A percentile compares a stretch with the other conserved stretches of the same genome.
Conservation (phyloP, 2,797 vertebrate genomes). For the Chanos chanos region DNA sequence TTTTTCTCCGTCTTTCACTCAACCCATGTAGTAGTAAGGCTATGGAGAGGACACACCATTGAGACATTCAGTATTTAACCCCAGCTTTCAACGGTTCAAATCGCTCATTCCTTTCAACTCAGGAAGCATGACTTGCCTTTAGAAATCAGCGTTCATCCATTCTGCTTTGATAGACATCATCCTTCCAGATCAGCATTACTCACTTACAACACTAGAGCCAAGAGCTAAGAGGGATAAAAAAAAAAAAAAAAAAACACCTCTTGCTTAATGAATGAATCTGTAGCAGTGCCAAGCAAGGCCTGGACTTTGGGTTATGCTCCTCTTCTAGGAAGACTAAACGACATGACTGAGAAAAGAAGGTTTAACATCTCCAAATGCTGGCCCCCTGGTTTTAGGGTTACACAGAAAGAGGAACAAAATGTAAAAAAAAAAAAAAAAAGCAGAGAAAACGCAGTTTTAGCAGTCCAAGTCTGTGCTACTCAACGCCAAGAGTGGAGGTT, state of each 20-base stretch:
- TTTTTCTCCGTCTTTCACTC: too few species aligned
- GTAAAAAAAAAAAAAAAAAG: conserved; percentile 7
- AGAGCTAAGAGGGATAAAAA: too few species aligned
- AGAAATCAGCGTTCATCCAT: neutral
- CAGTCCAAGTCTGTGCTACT: conserved; percentile 35
- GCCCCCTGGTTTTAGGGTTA: neutral
- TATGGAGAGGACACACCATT: too few species aligned
- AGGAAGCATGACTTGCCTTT: too few species aligned
- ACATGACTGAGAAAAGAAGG: neutral
- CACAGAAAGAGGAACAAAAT: conserved; percentile 18
- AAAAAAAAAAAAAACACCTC: neutral
- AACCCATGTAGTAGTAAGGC: too few species aligned
- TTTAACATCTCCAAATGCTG: neutral
- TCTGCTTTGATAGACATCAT: neutral
- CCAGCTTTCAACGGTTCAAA: too few species aligned
- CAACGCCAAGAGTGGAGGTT: conserved; percentile 15
- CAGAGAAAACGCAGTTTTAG: conserved; percentile 9
- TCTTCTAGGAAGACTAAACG: neutral
- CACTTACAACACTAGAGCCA: neutral
- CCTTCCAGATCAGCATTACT: conserved; percentile 15
- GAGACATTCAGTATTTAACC: too few species aligned
- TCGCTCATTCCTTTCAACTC: too few species aligned
- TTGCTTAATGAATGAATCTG: conserved; percentile 10
- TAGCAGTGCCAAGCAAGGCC: neutral
- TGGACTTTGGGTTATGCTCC: neutral